phyloP scores from a whole-genome alignment of 1,140 invertebrate genomes.

The Euglossa dilemma region DNA sequence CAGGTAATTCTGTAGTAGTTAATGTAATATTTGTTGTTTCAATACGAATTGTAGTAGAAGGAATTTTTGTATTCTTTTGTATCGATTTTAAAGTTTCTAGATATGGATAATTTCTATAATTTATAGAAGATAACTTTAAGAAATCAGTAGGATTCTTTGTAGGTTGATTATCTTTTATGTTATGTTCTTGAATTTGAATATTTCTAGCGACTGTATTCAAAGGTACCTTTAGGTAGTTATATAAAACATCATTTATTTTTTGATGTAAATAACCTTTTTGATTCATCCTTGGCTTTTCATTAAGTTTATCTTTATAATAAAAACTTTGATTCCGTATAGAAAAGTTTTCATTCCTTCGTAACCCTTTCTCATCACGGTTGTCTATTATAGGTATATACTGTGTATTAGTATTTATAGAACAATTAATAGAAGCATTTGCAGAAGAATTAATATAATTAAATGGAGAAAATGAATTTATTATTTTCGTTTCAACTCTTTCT shows the following conservation, averaged over 20 bases:
- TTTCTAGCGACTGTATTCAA: neutral
- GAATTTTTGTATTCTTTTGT: conserved; percentile 53
- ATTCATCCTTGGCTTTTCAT: neutral
- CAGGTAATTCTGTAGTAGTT: conserved; percentile 66
- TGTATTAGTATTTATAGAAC: neutral
- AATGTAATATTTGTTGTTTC: neutral
- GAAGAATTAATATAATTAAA: neutral
- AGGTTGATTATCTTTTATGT: neutral
- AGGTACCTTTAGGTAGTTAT: neutral
- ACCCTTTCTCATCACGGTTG: neutral
- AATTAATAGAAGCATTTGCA: neutral
- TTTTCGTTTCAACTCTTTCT: neutral
- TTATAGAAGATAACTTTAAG: neutral
- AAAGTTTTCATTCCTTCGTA: neutral
- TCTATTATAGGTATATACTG: neutral
- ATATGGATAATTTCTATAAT: conserved; percentile 68
- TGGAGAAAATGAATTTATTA: conserved; percentile 1
- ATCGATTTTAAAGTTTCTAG: conserved; percentile 70
- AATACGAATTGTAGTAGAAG: neutral
- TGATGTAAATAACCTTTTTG: neutral
- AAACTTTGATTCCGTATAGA: neutral
- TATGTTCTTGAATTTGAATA: neutral
- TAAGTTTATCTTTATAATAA: neutral
- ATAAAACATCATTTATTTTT: neutral
- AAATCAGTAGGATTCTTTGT: neutral